These are phyloP conservation scores for Drosophila leontia DNA, from an alignment of 1,140 invertebrate species.

Conservation along the genomic window DNA sequence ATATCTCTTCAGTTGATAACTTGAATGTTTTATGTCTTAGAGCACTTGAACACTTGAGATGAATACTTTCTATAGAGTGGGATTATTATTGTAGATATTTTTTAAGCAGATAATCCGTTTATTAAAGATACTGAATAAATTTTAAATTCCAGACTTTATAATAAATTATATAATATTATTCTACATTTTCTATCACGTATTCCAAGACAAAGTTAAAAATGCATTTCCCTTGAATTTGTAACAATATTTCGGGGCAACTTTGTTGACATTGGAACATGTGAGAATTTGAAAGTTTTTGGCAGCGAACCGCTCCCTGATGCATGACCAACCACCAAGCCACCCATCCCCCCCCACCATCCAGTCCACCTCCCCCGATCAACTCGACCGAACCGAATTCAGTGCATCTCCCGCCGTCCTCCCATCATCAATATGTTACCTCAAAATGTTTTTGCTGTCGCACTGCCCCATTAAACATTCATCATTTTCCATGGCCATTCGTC, in stretches of 20 bases:
- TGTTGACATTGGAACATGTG: constrained; percentile 43
- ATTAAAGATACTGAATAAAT: background rate
- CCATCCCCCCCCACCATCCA: constrained; percentile 1
- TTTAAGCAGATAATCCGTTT: background rate
- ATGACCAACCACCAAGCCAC: constrained; percentile 20
- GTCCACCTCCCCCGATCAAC: background rate
- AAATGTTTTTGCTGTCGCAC: constrained; percentile 65
- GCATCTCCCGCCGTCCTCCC: constrained; percentile 1
- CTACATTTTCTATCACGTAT: background rate
- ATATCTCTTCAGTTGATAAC: constrained; percentile 2
- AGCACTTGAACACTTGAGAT: constrained; percentile 7
- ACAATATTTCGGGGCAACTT: constrained; percentile 39
- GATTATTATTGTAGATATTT: background rate
- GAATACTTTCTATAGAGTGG: background rate
- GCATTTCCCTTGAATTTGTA: constrained; percentile 34
- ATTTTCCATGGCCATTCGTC: constrained; percentile 77
- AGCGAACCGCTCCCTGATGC: constrained; percentile 32
- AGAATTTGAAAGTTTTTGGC: constrained; percentile 44
- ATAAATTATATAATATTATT: background rate
- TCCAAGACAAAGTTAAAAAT: constrained; percentile 25
- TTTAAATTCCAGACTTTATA: background rate
- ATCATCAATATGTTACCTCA: constrained; percentile 56
- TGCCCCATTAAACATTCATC: constrained; percentile 80
- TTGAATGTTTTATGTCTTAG: background rate
- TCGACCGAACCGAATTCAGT: constrained; percentile 17